Evolutionary conservation across 2,888 invertebrate species (phyloP), one percentile per base, ranked within the genome.

Genomic region (Nipponacmea schrenckii): DNA sequence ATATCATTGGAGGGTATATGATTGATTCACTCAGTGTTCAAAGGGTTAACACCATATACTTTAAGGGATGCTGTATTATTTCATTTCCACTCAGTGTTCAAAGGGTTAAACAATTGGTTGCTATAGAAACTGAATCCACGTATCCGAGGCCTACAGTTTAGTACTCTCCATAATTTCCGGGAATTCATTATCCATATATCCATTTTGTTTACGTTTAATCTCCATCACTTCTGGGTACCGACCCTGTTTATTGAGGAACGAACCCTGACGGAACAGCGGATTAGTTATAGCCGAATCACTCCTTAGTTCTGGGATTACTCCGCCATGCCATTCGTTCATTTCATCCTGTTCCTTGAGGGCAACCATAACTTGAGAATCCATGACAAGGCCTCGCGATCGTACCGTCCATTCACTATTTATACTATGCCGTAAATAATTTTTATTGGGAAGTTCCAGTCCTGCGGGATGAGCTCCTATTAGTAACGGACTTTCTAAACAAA

Each of bases 401-500:
- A 80, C 76, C 17, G 82, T 82, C 84, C 84, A 84, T 24, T 82
- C 78, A 27, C 73, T 79, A 73, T 85, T 83, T 39, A 78, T 73
- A 44, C 74, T 74, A 0, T 65, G 64, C n/a, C 76, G 71, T 3
- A 74, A 69, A 26, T 66, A 67, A 56, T 76, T 74, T 20, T 69
- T 72, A 5, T 72, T 71, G 8, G 81, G 81, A 14, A 82, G 20
- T 70, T 81, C 83, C 12, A 82, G 74, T 2, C 80, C 83, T 15
- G 77, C 79, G 8, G 82, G 80, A 46, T 79, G 74, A 44, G 86
- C 82, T 24, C 87, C 88, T 20, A 88, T 81, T 50, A 80, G 74
- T 67, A 86, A 73, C 12, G 89, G 89, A n/a, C 85, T 75, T 71
- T 83, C 83, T 31, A 84, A 67, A 44, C 71, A 78, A 14, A 87